A percentile compares a stretch with the other conserved stretches of the same genome.
Evolutionary conservation across 1,140 invertebrate genomes (phyloP).

Genomic region (Dryas iulia): DNA sequence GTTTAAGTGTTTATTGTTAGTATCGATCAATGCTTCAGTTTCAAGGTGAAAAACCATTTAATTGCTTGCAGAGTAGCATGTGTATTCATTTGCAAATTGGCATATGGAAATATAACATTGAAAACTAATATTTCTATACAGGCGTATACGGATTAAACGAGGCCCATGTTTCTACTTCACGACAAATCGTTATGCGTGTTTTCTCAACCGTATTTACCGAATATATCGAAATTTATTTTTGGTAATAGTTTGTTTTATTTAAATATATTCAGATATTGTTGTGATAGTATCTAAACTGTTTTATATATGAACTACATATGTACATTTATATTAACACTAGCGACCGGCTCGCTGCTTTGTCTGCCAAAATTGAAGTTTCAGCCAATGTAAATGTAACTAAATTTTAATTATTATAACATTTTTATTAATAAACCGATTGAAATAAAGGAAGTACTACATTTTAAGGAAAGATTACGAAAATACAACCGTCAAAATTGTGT

Average conservation of each 20-base stretch:
- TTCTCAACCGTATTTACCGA: conserved; percentile 7
- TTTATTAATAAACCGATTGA: too few species aligned
- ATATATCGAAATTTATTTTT: conserved; percentile 9
- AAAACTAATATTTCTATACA: not conserved
- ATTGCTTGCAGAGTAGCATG: not conserved
- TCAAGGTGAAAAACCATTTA: conserved; percentile 2
- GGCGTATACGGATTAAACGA: not conserved
- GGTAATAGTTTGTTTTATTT: conserved; percentile 7
- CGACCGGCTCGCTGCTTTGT: too few species aligned
- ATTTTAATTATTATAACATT: too few species aligned
- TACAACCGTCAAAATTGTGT: too few species aligned
- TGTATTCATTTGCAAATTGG: not conserved
- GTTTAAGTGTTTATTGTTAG: not conserved
- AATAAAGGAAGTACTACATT: too few species aligned
- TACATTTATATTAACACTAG: too few species aligned
- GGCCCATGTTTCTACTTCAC: conserved; percentile 2
- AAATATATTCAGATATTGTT: not conserved
- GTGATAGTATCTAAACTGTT: not conserved
- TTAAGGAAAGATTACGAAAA: too few species aligned
- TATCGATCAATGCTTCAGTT: conserved; percentile 3
- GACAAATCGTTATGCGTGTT: conserved; percentile 15
- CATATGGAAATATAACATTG: not conserved
- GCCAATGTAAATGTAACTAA: too few species aligned
- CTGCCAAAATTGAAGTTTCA: too few species aligned
- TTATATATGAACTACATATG: too few species aligned